Evolutionary conservation across 2,888 invertebrate genomes (phyloP).

Genomic region (Alcis repandata): DNA sequence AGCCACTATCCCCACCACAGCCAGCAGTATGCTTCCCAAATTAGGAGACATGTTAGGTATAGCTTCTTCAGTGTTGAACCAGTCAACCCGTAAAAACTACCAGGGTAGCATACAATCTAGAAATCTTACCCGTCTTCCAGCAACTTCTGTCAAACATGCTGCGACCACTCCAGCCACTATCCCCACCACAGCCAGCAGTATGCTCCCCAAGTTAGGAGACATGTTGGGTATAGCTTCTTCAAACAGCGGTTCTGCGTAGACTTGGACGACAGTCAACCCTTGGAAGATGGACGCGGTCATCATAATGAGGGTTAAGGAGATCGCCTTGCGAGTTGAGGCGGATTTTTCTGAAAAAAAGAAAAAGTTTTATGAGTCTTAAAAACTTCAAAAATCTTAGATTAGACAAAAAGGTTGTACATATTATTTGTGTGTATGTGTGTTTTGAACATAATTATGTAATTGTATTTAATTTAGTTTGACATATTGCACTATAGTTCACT

Average conservation of each 20-base stretch:
- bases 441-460: too few relatives aligned
- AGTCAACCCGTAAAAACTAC: conserved; percentile 29
- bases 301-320: conserved; percentile 57
- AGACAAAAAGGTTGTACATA: too few relatives aligned
- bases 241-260: conserved; percentile 74
- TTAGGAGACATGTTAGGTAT: too few relatives aligned
- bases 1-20: too few relatives aligned
- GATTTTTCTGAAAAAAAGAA: conserved; percentile 62
- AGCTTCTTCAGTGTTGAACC: not conserved
- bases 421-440: too few relatives aligned
- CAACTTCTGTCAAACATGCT: conserved; percentile 66
- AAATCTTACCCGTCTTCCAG: conserved; percentile 68
- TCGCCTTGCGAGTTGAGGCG: conserved; percentile 63
- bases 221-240: conserved; percentile 63
- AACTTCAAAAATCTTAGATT: too few relatives aligned
- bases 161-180: conserved; percentile 61
- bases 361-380: too few relatives aligned
- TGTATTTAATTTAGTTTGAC: too few relatives aligned
- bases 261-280: conserved; percentile 70
- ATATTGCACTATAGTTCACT: too few relatives aligned
- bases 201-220: conserved; percentile 64
- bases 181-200: conserved; percentile 60
- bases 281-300: conserved; percentile 66
- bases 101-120: conserved; percentile 39
- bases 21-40: too few relatives aligned